Percentiles rank a stretch among this genome's conserved stretches.
Evolutionary conservation across 2,797 vertebrate genomes (phyloP).

Genomic region (Ammospiza maritima): DNA sequence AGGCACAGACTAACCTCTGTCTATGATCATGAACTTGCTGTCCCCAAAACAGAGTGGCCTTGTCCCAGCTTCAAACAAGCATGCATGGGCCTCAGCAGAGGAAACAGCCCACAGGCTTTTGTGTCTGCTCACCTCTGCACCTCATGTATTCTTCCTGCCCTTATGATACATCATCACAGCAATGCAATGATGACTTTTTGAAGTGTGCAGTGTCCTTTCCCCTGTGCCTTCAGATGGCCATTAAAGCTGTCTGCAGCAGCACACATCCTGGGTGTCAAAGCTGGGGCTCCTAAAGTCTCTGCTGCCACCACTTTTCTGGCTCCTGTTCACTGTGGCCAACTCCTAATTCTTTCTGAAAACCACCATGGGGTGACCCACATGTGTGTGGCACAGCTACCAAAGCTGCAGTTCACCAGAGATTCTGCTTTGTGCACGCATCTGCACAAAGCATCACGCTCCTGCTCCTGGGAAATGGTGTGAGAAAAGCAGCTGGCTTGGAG

Average conservation of each 20-base stretch:
- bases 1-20: background rate
- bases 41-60: background rate
- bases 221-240: background rate
- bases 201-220: background rate
- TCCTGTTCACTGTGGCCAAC: background rate
- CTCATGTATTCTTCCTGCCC: background rate
- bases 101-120: background rate
- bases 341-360: background rate
- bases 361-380: accelerated
- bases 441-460: background rate
- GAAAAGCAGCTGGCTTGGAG: background rate
- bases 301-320: background rate
- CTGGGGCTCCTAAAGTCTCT: background rate
- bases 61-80: background rate
- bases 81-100: background rate
- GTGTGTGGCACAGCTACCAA: accelerated
- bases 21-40: background rate
- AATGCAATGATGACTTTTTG: background rate
- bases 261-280: background rate
- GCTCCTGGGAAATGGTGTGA: background rate
- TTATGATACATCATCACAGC: background rate
- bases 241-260: background rate
- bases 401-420: background rate
- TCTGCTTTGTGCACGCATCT: background rate
- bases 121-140: background rate